A percentile compares a stretch with the other conserved stretches of the same genome.
Conservation (phyloP, 2,797 vertebrate species). For the Catostomus latipinnis region DNA sequence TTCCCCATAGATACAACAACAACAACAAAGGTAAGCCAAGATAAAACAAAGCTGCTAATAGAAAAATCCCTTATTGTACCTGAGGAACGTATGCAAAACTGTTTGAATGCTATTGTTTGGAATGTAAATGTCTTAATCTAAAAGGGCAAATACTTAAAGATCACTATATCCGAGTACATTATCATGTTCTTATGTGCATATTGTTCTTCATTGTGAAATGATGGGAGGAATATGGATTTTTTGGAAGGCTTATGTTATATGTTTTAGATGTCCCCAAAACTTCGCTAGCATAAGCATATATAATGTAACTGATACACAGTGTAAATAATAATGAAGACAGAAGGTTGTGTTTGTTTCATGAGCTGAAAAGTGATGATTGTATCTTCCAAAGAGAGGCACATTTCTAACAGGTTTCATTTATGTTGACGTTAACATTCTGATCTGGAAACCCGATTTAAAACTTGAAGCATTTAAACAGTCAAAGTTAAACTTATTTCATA, state of each 20-base stretch:
- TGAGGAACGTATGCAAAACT: slow-evolving; percentile 26
- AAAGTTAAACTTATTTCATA: background rate
- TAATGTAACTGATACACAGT: too few species aligned
- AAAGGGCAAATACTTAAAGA: background rate
- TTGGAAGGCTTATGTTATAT: background rate
- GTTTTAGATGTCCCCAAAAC: too few species aligned
- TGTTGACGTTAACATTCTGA: too few species aligned
- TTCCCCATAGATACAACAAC: background rate
- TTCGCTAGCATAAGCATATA: too few species aligned
- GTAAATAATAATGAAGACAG: too few species aligned
- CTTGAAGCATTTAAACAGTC: background rate
- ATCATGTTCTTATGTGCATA: background rate
- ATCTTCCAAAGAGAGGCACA: too few species aligned
- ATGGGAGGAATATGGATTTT: background rate
- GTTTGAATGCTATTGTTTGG: slow-evolving; percentile 13
- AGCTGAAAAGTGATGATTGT: too few species aligned
- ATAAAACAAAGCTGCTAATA: background rate
- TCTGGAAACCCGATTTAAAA: too few species aligned
- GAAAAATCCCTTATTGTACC: background rate
- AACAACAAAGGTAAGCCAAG: slow-evolving; percentile 7
- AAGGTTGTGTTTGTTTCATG: too few species aligned
- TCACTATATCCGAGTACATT: background rate
- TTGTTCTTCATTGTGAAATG: background rate
- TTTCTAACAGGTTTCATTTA: too few species aligned
- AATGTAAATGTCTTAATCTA: slow-evolving; percentile 11